Percentiles rank a stretch among this genome's conserved stretches.
Evolutionary conservation across 2,113 vertebrate genomes (phyloP).

Genomic region (Corythornis cristatus): DNA sequence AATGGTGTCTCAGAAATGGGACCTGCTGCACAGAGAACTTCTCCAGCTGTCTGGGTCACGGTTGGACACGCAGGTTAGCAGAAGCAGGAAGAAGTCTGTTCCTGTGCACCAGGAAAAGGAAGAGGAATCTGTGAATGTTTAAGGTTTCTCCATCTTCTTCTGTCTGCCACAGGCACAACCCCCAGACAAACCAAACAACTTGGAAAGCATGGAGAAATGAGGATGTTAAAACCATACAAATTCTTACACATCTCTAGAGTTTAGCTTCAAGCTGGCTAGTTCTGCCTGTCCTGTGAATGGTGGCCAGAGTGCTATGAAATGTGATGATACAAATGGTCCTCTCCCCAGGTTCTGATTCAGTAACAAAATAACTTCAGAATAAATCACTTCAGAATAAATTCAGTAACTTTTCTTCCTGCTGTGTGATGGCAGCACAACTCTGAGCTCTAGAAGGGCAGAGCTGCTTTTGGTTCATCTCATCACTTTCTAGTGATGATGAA

Average conservation of each 20-base stretch:
- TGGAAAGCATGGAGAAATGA: neutral
- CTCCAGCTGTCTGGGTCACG: constrained; percentile 54
- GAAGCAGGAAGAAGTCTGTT: neutral
- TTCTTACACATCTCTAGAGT: neutral
- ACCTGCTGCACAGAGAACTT: constrained; percentile 11
- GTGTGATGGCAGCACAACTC: neutral
- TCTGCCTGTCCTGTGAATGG: neutral
- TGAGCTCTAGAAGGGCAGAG: neutral
- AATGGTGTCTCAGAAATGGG: constrained; percentile 75
- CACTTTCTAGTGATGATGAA: neutral
- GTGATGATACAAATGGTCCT: neutral
- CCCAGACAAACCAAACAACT: neutral
- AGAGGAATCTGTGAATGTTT: constrained; percentile 17
- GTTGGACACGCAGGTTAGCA: constrained; percentile 79
- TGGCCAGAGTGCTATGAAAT: neutral
- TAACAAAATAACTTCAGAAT: neutral
- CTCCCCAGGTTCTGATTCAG: neutral
- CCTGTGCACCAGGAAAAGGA: neutral
- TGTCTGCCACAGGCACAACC: neutral
- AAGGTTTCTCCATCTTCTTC: neutral
- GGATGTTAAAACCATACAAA: neutral
- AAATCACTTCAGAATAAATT: no score
- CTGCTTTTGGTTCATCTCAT: neutral
- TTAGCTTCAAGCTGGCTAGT: neutral
- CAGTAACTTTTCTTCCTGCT: neutral